Conservation (phyloP, 2,797 vertebrate genomes). For the Clarias fuscus region DNA sequence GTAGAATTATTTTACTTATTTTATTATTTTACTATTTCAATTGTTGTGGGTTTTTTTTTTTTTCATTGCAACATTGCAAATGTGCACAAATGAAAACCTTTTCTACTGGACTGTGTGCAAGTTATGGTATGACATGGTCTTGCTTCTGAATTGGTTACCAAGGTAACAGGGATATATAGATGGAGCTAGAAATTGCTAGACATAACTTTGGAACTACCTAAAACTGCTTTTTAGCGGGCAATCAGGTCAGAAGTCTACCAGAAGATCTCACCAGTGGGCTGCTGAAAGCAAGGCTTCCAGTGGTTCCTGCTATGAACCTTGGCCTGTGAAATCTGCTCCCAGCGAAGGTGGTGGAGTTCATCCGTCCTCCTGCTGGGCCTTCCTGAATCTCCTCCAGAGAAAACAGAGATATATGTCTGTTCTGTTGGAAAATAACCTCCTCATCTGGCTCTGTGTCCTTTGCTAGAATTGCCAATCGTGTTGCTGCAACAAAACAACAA, state of each 20-base stretch:
- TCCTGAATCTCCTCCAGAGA: slow-evolving; percentile 42
- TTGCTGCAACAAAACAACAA: slow-evolving; percentile 70
- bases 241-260: background rate
- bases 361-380: slow-evolving; percentile 26
- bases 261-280: slow-evolving; percentile 82
- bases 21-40: too few species aligned
- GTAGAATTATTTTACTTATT: background rate
- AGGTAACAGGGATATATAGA: background rate
- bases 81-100: background rate
- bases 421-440: slow-evolving; percentile 75
- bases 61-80: background rate
- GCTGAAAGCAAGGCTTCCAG: slow-evolving; percentile 86
- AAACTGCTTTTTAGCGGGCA: background rate
- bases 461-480: slow-evolving; percentile 76
- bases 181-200: background rate
- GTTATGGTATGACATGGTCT: background rate
- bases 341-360: slow-evolving; percentile 64
- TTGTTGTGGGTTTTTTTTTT: background rate
- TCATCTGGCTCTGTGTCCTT: slow-evolving; percentile 77
- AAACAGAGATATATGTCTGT: slow-evolving; percentile 38
- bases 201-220: background rate
- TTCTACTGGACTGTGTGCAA: background rate
- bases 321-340: slow-evolving; percentile 66
- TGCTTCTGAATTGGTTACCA: background rate
- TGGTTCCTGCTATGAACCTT: slow-evolving; percentile 64